Evolutionary conservation across 2,888 invertebrate genomes (phyloP), one percentile per base, ranked within the genome.

Genomic region (Malacosoma neustria): DNA sequence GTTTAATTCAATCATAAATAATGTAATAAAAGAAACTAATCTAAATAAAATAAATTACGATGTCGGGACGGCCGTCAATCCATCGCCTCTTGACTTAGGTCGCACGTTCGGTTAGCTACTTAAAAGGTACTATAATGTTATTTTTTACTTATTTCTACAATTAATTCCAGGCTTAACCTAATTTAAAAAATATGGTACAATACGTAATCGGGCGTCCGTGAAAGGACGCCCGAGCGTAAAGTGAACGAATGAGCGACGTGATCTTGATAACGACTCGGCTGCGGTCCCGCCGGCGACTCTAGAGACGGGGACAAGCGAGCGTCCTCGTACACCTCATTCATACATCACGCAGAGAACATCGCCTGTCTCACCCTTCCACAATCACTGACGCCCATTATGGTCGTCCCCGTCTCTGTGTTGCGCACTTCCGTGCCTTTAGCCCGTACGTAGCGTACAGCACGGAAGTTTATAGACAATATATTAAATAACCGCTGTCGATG

Each of bases 51-150:
- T 84, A 84, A 85, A 82, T 84, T 84, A 85, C 82, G 82, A 81
- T 81, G 73, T 79, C 75, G 85, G 85, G 82, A 84, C 82, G 81
- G 82, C 82, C 82, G 84, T 81, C 74, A 73, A 76, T 79, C 70
- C 76, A 84, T 79, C 80, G 81, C 75, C 72, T 72, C 74, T 73
- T 84, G 85, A 85, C 84, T 84, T 79, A 82, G 81, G 84, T 82
- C 84, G 82, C 84, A 79, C 76, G 79, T 81, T 84, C 79, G 75
- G 79, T 75, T 82, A 74, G 76, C 80, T 84, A 84, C 80, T 81
- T 82, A 79, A 72, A 74, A 82, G 79, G 77, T 84, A 84, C 81
- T 72, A 75, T 72, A 81, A 75, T 72, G 62, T 75, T 72, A 77
- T 57, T 72, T 72, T 79, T 80, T 72, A 77, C 74, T 72, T 81